Base-by-base conservation (phyloP, 37 sponge, comb jelly and placozoan genomes). In the Aplysina aerophoba region DNA sequence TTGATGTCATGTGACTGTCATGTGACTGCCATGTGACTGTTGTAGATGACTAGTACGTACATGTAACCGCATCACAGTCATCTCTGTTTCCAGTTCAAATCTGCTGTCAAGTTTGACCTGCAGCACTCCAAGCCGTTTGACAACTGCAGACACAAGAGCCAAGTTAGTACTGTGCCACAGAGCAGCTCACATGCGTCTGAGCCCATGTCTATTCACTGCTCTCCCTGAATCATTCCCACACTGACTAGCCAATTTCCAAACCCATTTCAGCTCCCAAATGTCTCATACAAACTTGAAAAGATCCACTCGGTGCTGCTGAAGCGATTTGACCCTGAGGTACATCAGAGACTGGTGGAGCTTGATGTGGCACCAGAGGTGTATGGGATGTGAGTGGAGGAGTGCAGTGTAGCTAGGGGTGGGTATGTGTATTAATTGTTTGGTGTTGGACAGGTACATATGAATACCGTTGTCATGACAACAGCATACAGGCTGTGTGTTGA, bases 311-410 rank as follows among this genome's bases (percentile, higher is more conserved):
- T 92, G 19, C 68, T 93, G n/a, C 85, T 97, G 64, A 92, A 91
- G 87, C 92, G 80, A 36, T 86, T 88, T 24, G 99, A 99, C 75
- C 78, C 86, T 0, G 85, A 87, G 24, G 84, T 99, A 33, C 89
- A 89, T 55, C 61, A 56, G 20, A 89, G 85, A 15, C 61, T 99
- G 31, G 85, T 85, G 50, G 92, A 90, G 20, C 87, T 97, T 6
- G 90, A 72, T 55, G 94, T 99, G n/a, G 92, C 94, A 17, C 88
- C 94, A 50, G 97, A 99, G 85, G 91, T 91, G 27, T 97, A 95
- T 82, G 98, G 98, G 65, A 95, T 97, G 98, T 97, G 67, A 84
- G 98, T 55, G 4, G 1, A 35, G 55, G 40, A 40, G 0, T 17
- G 37, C 0, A 33, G 0, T 30, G 12, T 19, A 8, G 38, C 38